Conservation (phyloP, 1,140 invertebrate species). For the Adoxophyes honmai region DNA sequence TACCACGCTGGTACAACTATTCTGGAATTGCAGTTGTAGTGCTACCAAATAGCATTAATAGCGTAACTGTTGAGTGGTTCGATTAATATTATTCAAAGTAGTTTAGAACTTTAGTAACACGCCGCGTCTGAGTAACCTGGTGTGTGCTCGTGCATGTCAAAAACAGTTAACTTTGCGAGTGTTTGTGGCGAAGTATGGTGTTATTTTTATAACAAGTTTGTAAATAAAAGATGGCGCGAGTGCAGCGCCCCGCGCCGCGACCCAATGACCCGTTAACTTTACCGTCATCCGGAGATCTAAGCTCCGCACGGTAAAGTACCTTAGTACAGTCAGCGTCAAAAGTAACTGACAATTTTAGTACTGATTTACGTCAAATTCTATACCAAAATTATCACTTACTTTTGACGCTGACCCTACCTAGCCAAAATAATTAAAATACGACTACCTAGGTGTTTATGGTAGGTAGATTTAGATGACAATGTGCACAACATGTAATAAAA, state of each 20-base stretch:
- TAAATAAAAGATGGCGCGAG: conserved; percentile 11
- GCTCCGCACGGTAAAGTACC: neutral
- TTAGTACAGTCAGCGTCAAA: too few species aligned
- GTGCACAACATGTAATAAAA: too few species aligned
- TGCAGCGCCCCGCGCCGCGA: conserved; percentile 5
- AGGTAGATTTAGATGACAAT: too few species aligned
- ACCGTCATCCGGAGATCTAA: neutral
- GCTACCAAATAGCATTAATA: conserved; percentile 8
- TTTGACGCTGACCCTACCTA: too few species aligned
- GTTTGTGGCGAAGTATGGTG: neutral
- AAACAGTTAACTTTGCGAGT: neutral
- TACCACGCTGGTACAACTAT: conserved; percentile 48
- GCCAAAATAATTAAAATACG: too few species aligned
- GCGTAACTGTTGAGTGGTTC: neutral
- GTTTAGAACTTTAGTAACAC: too few species aligned
- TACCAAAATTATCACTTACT: too few species aligned
- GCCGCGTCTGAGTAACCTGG: too few species aligned
- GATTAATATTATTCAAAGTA: neutral
- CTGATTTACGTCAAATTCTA: too few species aligned
- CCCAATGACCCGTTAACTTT: conserved; percentile 13
- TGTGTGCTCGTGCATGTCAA: neutral
- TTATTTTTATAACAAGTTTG: conserved; percentile 4
- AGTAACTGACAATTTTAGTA: too few species aligned
- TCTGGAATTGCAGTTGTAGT: conserved; percentile 47
- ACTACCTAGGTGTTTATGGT: too few species aligned